A percentile compares a stretch with the other conserved stretches of the same genome.
Conservation (phyloP, 2,888 invertebrate genomes). For the Troides helena region DNA sequence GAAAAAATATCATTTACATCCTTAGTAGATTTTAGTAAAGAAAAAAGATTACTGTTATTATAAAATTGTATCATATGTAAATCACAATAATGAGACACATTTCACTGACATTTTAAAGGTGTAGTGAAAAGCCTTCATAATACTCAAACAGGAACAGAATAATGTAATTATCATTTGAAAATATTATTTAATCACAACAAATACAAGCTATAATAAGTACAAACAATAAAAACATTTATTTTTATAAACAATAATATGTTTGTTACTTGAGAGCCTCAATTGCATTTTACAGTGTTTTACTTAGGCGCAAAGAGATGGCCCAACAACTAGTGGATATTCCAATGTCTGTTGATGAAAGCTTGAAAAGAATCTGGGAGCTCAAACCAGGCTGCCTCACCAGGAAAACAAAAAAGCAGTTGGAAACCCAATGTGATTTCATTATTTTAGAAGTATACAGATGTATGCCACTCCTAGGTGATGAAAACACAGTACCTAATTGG, state of each 20-base stretch:
- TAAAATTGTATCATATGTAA: no score
- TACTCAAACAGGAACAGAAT: constrained; percentile 6
- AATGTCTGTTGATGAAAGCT: constrained; percentile 29
- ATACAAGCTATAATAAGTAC: constrained; percentile 63
- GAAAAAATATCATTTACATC: no score
- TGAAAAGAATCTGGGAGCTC: constrained; percentile 34
- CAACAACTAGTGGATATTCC: constrained; percentile 6
- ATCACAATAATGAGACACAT: no score
- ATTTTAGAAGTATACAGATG: constrained; percentile 62
- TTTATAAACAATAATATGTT: constrained; percentile 9
- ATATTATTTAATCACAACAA: constrained; percentile 56
- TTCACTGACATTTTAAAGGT: background rate
- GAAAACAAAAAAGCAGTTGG: constrained; percentile 44
- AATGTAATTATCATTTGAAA: constrained; percentile 34
- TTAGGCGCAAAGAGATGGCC: constrained; percentile 39
- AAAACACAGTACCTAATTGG: constrained; percentile 59
- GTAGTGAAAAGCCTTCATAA: background rate
- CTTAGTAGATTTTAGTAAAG: no score
- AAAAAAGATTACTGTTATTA: no score
- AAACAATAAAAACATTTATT: constrained; percentile 37
- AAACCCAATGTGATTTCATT: constrained; percentile 45
- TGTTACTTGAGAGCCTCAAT: background rate
- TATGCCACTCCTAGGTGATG: constrained; percentile 68
- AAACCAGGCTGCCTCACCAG: constrained; percentile 46
- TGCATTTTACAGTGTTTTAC: constrained; percentile 45